Base-by-base conservation (phyloP, 2,888 invertebrate species). In the Cerceris rybyensis region DNA sequence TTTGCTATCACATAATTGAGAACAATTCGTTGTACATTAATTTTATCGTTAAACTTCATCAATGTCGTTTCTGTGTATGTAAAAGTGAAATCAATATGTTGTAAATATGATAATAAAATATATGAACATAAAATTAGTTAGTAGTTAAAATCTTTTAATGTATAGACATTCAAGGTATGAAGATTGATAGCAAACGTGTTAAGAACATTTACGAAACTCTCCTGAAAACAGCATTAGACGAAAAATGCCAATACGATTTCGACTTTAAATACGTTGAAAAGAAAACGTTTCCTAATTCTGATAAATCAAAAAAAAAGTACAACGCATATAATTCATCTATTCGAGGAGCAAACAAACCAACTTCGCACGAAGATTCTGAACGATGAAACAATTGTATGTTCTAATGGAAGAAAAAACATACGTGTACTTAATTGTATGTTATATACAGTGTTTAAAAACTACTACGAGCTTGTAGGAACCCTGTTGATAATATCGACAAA, bases 391-490 rank as follows among this genome's bases (percentile, higher is more conserved):
- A 17, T 39, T 57, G 39, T 11, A 14, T 59, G 14, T 41, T 59
- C 41, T 16, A 13, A 17, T n/a, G 14, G 14, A 61, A 61, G 46
- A 46, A 17, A 61, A 61, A 43, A 49, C 8, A 61, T 41, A 41
- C 59, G 42, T 7, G 69, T 65, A 77, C 66, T 77, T 52, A 67
- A 78, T 52, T 49, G 78, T 78, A 75, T 63, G 69, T 28, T 79
- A 78, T 83, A 60, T 83, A 83, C 76, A 83, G 46, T 67, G 59
- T 84, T 70, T 61, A 69, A 74, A 65, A 67, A 80, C 73, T 73
- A 68, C 70, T 84, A 84, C 74, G 70, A 78, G 82, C 58, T 82
- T 82, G 78, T 82, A 84, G 82, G 81, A 84, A 84, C 84, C 85
- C 80, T 74, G 80, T 78, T 76, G 75, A 74, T 81, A 78, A 83